phyloP scores from a whole-genome alignment of 1,140 invertebrate species.

The Dolichoris vasculosae region DNA sequence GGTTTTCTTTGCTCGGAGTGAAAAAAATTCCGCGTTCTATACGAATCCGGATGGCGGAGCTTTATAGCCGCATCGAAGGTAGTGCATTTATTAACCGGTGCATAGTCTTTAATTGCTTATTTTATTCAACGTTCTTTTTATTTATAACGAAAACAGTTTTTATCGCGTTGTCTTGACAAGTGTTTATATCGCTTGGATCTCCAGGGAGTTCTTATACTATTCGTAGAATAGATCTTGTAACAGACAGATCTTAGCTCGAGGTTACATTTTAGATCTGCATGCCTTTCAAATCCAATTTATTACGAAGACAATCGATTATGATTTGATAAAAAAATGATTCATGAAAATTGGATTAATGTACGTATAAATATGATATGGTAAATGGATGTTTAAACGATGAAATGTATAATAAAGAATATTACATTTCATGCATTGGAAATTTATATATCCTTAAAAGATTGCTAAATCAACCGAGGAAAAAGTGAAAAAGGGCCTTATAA shows the following conservation, averaged over 20 bases:
- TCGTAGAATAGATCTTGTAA: too few species aligned
- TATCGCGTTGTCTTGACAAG: background rate
- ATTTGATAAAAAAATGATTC: too few species aligned
- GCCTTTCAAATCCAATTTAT: too few species aligned
- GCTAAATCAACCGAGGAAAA: background rate
- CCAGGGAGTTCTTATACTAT: too few species aligned
- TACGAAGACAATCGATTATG: too few species aligned
- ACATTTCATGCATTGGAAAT: background rate
- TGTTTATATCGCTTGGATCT: background rate
- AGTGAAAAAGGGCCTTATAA: background rate
- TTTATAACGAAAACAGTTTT: background rate
- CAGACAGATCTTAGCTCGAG: too few species aligned
- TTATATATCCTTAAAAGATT: background rate
- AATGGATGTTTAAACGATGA: too few species aligned
- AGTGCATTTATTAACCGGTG: slow-evolving; percentile 2
- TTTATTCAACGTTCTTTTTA: background rate
- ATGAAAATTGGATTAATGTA: too few species aligned
- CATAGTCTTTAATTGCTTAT: background rate
- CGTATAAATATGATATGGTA: too few species aligned
- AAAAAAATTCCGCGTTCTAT: slow-evolving; percentile 22
- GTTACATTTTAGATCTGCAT: too few species aligned
- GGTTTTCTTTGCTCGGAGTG: background rate
- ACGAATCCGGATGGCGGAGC: background rate
- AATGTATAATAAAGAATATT: too few species aligned
- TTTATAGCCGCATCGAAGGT: background rate